Percentiles rank a stretch among this genome's conserved stretches.
Evolutionary conservation across 2,113 vertebrate genomes (phyloP).

Genomic region (Hippocampus abdominalis): DNA sequence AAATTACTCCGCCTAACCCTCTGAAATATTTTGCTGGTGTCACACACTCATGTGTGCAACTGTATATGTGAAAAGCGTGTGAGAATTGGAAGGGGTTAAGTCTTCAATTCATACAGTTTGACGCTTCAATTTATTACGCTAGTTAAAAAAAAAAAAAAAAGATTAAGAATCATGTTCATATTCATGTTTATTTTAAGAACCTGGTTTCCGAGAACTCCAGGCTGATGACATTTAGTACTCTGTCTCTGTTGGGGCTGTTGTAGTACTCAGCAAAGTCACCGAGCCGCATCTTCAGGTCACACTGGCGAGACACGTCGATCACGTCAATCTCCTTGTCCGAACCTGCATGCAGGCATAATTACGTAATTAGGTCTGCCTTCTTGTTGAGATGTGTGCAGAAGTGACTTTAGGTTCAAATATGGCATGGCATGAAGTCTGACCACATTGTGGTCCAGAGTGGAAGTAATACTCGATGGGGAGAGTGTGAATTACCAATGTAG

Average conservation of each 20-base stretch:
- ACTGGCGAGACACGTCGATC: constrained; percentile 86
- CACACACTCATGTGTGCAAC: too few relatives aligned
- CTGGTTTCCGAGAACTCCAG: constrained; percentile 93
- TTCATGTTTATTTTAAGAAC: constrained; percentile 51
- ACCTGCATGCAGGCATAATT: constrained; percentile 61
- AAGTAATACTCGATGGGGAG: not conserved
- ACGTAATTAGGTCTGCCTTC: not conserved
- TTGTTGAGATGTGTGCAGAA: not conserved
- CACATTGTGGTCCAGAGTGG: not conserved
- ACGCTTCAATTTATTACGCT: too few relatives aligned
- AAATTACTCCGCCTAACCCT: too few relatives aligned
- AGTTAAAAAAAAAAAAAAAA: too few relatives aligned
- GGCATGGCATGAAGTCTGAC: not conserved
- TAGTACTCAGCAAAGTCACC: constrained; percentile 88
- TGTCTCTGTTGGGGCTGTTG: constrained; percentile 82
- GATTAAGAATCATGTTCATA: too few relatives aligned
- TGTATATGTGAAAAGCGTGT: too few relatives aligned
- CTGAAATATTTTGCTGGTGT: too few relatives aligned
- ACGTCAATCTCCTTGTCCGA: constrained; percentile 89
- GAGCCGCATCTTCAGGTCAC: constrained; percentile 86
- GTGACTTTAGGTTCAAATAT: not conserved
- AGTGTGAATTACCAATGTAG: constrained; percentile 78
- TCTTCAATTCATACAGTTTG: too few relatives aligned
- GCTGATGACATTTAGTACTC: constrained; percentile 90
- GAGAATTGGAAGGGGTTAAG: too few relatives aligned